A percentile compares a stretch with the other conserved stretches of the same genome.
phyloP scores from a whole-genome alignment of 2,888 invertebrate species.

The Aphodius sticticus region DNA sequence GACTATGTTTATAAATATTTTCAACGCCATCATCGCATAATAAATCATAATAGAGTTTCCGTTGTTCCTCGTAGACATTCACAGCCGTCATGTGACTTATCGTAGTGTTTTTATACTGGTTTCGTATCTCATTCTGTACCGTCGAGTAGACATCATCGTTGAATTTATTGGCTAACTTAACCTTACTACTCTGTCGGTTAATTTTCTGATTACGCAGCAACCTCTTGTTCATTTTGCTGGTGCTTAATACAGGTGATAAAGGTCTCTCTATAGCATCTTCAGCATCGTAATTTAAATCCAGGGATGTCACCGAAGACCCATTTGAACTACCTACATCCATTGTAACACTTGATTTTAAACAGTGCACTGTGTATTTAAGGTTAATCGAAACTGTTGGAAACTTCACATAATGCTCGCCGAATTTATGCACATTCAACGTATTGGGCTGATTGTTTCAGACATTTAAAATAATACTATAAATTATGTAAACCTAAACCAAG shows the following conservation, averaged over 20 bases:
- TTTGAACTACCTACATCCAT: conserved; percentile 23
- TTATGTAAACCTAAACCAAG: neutral
- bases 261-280: conserved; percentile 38
- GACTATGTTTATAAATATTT: conserved; percentile 34
- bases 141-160: conserved; percentile 30
- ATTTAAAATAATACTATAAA: neutral
- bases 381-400: neutral
- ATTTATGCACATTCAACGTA: neutral
- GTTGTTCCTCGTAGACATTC: conserved; percentile 43
- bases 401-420: neutral
- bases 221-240: conserved; percentile 39
- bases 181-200: conserved; percentile 32
- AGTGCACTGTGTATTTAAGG: neutral
- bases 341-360: neutral
- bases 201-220: conserved; percentile 34
- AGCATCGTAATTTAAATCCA: conserved; percentile 15
- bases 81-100: conserved; percentile 42
- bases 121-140: conserved; percentile 7
- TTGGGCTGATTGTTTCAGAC: neutral
- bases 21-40: conserved; percentile 40
- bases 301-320: conserved; percentile 20
- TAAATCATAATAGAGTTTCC: conserved; percentile 31
- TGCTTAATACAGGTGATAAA: conserved; percentile 50
- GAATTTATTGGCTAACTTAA: conserved; percentile 35
- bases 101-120: conserved; percentile 29